Base-by-base conservation (phyloP, 92 coral and sea anemone genomes). In the Phenganax subtilis region DNA sequence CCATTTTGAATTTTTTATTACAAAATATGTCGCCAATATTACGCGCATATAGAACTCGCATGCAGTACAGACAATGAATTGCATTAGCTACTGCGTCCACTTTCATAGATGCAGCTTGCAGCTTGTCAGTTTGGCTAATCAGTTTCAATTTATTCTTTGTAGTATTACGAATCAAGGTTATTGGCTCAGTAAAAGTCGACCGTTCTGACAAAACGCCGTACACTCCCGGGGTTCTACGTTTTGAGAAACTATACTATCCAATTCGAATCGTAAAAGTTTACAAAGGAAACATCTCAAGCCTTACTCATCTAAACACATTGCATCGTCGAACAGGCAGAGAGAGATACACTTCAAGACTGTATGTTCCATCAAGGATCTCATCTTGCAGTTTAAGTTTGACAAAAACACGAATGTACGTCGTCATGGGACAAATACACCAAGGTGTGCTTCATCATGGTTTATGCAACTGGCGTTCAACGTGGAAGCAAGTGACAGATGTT, bases 131-230 rank as follows among this genome's bases (percentile, higher is more conserved):
- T 37, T 37, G 54, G 47, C 37, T 20, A 25, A 20, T 8, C 10
- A 75, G 1, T 29, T 73, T 54, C 29, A 16, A 25, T 54, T 3
- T 54, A 10, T 68, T n/a, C 29, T 67, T 66, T 47, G 63, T 86
- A 93, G 98, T 89, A 12, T 70, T 93, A 61, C 88, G 98, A 52
- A 91, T 91, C 55, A 91, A 91, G 81, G 92, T 93, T 3, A 77
- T 90, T 17, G 86, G 88, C 7, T 89, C 90, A 14, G 86, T 96
- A 0, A 82, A 72, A 12, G 85, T 83, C 76, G 87, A 86, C 37
- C 85, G 90, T 7, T 89, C 93, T 10, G 89, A 89, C 55, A 65
- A 91, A 54, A 80, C 86, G 15, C 84, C 89, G 9, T 74, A 85
- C 14, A 73, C 57, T 37, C 82, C 71, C 6, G 82, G 82, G 15